A percentile compares a stretch with the other conserved stretches of the same genome.
Evolutionary conservation across 2,888 invertebrate genomes (phyloP).

Genomic region (Apoderus coryli): DNA sequence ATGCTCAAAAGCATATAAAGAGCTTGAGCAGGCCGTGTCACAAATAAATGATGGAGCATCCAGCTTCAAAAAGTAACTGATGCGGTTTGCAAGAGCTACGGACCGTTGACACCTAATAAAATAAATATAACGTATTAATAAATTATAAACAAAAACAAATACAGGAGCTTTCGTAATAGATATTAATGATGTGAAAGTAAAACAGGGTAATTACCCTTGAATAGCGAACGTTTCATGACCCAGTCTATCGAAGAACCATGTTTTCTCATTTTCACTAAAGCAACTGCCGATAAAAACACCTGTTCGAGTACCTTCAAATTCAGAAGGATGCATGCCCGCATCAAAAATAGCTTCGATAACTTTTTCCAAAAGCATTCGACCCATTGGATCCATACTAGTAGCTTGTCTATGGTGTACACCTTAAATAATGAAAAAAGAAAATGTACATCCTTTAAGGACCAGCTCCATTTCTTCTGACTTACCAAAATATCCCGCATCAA

Average conservation of each 20-base stretch:
- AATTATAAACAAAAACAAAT: too few species aligned
- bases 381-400: slow-evolving; percentile 39
- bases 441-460: too few species aligned
- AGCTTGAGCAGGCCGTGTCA: slow-evolving; percentile 93
- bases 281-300: slow-evolving; percentile 71
- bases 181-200: too few species aligned
- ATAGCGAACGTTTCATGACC: slow-evolving; percentile 39
- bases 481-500: slow-evolving; percentile 41
- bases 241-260: slow-evolving; percentile 56
- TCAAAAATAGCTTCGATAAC: slow-evolving; percentile 45
- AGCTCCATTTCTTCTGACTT: too few species aligned
- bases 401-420: slow-evolving; percentile 37
- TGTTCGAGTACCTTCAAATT: slow-evolving; percentile 54
- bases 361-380: slow-evolving; percentile 43
- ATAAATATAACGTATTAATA: too few species aligned
- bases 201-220: slow-evolving; percentile 36
- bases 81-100: slow-evolving; percentile 82
- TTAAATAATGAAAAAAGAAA: too few species aligned
- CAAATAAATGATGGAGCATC: slow-evolving; percentile 79
- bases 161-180: too few species aligned
- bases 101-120: slow-evolving; percentile 44
- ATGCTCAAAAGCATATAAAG: slow-evolving; percentile 73
- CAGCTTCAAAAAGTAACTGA: slow-evolving; percentile 78
- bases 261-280: slow-evolving; percentile 62
- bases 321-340: slow-evolving; percentile 51